These are phyloP conservation scores for Rafetus swinhoei DNA, from an alignment of 2,113 vertebrate genomes.

Conservation along the genomic window DNA sequence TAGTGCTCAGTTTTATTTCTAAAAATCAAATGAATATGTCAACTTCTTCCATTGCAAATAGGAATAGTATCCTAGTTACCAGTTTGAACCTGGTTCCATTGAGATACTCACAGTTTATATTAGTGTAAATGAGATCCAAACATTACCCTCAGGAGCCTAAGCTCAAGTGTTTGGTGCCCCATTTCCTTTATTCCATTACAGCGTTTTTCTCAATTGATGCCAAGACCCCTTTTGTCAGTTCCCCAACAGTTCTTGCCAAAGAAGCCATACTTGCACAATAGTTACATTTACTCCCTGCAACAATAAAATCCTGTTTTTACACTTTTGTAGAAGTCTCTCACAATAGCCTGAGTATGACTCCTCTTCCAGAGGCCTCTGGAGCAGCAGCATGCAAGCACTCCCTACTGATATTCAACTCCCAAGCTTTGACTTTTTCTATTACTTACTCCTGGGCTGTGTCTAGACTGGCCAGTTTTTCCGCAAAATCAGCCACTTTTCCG, in stretches of 20 bases:
- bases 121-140: neutral
- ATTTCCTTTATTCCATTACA: neutral
- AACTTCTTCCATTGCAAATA: neutral
- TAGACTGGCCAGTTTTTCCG: too few relatives aligned
- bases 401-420: neutral
- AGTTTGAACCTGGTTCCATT: neutral
- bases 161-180: neutral
- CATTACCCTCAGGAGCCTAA: neutral
- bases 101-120: neutral
- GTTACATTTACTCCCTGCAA: neutral
- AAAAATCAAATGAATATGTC: neutral
- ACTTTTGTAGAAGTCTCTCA: neutral
- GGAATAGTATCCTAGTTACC: neutral
- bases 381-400: neutral
- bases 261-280: neutral
- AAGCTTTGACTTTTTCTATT: neutral
- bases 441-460: too few relatives aligned
- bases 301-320: neutral
- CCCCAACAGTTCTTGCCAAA: neutral
- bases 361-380: neutral
- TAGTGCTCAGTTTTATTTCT: neutral
- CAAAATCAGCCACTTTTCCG: too few relatives aligned
- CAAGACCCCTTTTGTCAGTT: neutral
- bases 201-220: neutral
- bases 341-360: neutral